Conservation (phyloP, 2,888 invertebrate species). For the Caenorhabditis drosophilae region DNA sequence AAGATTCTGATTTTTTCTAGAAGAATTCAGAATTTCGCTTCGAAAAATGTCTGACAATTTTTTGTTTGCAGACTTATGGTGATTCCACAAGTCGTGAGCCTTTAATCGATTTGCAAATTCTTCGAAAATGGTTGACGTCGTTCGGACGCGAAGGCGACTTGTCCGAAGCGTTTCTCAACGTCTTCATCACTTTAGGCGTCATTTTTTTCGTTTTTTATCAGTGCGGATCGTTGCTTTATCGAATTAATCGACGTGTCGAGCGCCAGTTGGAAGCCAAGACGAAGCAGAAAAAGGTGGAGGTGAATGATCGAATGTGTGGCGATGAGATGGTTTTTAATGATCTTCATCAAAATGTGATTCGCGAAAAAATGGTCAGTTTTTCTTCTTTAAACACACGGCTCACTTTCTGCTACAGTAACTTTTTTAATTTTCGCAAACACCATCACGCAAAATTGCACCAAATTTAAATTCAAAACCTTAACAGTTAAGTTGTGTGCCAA, state of each 20-base stretch:
- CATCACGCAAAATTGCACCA: no score
- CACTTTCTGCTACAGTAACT: no score
- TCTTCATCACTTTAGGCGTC: constrained; percentile 26
- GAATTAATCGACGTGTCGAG: constrained; percentile 33
- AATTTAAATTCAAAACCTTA: no score
- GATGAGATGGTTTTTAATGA: constrained; percentile 42
- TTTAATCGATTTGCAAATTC: constrained; percentile 26
- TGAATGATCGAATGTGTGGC: constrained; percentile 22
- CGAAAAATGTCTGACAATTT: no score
- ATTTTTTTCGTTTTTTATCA: constrained; percentile 44
- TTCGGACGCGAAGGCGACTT: constrained; percentile 36
- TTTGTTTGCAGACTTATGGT: constrained; percentile 22
- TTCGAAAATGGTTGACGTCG: constrained; percentile 27
- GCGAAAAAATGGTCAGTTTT: constrained; percentile 22
- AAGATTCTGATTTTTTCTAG: no score
- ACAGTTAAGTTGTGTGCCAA: no score
- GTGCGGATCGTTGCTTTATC: constrained; percentile 32
- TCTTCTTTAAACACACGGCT: no score
- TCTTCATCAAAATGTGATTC: constrained; percentile 36
- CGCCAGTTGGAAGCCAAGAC: constrained; percentile 29
- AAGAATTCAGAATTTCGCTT: no score
- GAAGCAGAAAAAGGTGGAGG: constrained; percentile 27
- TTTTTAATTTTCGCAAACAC: no score
- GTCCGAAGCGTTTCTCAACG: constrained; percentile 31
- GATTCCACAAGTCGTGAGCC: constrained; percentile 32